phyloP scores from a whole-genome alignment of 2,113 vertebrate genomes.

The Passer montanus region DNA sequence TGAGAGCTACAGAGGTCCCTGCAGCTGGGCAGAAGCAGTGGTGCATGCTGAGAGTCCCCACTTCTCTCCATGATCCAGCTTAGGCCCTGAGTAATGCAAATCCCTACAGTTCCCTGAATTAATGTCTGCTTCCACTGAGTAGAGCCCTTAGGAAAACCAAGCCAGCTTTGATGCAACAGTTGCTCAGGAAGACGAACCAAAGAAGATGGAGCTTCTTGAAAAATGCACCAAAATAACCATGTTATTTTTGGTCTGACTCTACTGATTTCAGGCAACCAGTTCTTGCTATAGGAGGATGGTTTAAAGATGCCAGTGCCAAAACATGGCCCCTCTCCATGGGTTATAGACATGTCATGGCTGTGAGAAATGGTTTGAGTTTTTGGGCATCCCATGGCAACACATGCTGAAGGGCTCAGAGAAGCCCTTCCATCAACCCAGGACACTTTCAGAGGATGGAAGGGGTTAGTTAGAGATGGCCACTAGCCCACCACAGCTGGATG shows the following conservation, averaged over 20 bases:
- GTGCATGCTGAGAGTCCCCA: not conserved
- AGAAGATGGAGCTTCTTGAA: not conserved
- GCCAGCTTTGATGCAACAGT: not conserved
- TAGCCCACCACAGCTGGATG: not conserved
- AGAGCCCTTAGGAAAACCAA: not conserved
- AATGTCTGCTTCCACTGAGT: not conserved
- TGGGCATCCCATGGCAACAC: not conserved
- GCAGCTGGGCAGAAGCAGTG: not conserved
- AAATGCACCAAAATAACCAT: not conserved
- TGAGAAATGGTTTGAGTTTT: not conserved
- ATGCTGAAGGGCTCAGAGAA: not conserved
- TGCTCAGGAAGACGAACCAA: not conserved
- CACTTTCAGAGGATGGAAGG: not conserved
- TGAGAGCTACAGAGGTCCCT: not conserved
- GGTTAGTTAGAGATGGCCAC: not conserved
- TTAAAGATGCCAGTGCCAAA: not conserved
- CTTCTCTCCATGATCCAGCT: not conserved
- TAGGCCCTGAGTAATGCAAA: not conserved
- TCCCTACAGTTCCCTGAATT: not conserved
- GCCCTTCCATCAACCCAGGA: not conserved
- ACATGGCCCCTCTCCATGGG: accelerated
- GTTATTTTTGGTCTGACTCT: not conserved
- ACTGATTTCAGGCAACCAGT: not conserved
- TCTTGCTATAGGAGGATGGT: not conserved
- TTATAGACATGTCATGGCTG: not conserved